Evolutionary conservation across 2,888 invertebrate genomes (phyloP).

Genomic region (Brachypterus glaber): DNA sequence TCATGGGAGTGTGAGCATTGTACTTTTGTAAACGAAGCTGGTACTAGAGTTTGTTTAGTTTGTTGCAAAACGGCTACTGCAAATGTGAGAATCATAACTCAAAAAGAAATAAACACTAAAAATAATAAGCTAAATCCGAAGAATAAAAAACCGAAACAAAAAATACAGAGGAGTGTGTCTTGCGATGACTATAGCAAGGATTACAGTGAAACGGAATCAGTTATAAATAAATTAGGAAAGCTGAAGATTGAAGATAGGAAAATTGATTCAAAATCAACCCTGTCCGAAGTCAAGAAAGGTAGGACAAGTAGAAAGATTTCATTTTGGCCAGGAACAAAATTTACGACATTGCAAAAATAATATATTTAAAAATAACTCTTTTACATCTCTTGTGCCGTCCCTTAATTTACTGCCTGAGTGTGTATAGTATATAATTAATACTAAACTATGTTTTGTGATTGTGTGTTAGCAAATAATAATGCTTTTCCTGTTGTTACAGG

Average conservation of each 20-base stretch:
- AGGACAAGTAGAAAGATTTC: constrained; percentile 63
- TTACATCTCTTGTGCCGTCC: constrained; percentile 23
- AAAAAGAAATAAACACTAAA: not conserved
- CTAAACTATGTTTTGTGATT: constrained; percentile 23
- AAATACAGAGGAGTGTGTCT: constrained; percentile 27
- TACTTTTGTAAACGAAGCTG: constrained; percentile 76
- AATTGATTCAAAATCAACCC: constrained; percentile 4
- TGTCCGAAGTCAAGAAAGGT: constrained; percentile 44
- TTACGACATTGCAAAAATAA: constrained; percentile 34
- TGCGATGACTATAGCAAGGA: constrained; percentile 38
- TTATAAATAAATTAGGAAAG: constrained; percentile 34
- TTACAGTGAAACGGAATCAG: constrained; percentile 39
- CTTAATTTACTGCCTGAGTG: constrained; percentile 20
- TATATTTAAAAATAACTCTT: constrained; percentile 27
- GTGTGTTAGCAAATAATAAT: constrained; percentile 14
- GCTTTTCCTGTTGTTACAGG: constrained; percentile 33
- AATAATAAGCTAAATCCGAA: constrained; percentile 3
- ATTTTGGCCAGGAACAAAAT: constrained; percentile 64
- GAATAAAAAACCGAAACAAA: constrained; percentile 13
- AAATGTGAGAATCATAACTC: constrained; percentile 17
- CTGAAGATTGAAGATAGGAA: constrained; percentile 27
- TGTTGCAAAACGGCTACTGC: constrained; percentile 73
- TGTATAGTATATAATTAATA: constrained; percentile 20
- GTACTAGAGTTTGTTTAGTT: constrained; percentile 68
- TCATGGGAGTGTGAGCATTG: constrained; percentile 86